A percentile compares a stretch with the other conserved stretches of the same genome.
phyloP scores from a whole-genome alignment of 2,888 invertebrate species.

The Lycocerus yunnanus region DNA sequence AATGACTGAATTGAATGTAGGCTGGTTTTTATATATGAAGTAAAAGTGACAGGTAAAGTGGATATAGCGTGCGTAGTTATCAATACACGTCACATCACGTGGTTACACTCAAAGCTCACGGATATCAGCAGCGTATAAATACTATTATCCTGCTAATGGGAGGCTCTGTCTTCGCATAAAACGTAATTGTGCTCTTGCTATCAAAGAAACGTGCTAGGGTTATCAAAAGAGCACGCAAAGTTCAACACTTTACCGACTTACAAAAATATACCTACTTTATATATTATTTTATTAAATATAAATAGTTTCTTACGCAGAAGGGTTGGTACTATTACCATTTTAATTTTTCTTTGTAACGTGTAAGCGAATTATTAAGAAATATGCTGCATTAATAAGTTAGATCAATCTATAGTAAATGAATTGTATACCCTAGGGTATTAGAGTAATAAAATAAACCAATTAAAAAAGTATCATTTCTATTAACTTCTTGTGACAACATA shows the following conservation, averaged over 20 bases:
- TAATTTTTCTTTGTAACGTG: too few relatives aligned
- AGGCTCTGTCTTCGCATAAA: slow-evolving; percentile 35
- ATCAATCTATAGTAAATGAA: too few relatives aligned
- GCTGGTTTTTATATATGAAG: slow-evolving; percentile 11
- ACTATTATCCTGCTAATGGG: slow-evolving; percentile 38
- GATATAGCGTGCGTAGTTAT: slow-evolving; percentile 33
- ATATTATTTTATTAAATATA: neutral
- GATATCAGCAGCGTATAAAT: slow-evolving; percentile 34
- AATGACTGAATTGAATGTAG: neutral
- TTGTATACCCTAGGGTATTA: too few relatives aligned
- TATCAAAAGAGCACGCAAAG: slow-evolving; percentile 37
- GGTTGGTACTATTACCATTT: neutral
- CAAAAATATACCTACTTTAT: slow-evolving; percentile 11
- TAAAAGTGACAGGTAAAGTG: slow-evolving; percentile 34
- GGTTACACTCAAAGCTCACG: slow-evolving; percentile 32
- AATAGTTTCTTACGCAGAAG: neutral
- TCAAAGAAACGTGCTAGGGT: slow-evolving; percentile 31
- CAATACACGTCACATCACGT: slow-evolving; percentile 35
- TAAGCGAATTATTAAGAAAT: too few relatives aligned
- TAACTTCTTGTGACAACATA: too few relatives aligned
- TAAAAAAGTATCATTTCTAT: too few relatives aligned
- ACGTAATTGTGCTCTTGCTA: slow-evolving; percentile 34
- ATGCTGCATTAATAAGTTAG: too few relatives aligned
- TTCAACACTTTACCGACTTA: slow-evolving; percentile 27
- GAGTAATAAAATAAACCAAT: too few relatives aligned